Base-by-base conservation (phyloP, 1,140 invertebrate species). In the Trachymyrmex cornetzi region DNA sequence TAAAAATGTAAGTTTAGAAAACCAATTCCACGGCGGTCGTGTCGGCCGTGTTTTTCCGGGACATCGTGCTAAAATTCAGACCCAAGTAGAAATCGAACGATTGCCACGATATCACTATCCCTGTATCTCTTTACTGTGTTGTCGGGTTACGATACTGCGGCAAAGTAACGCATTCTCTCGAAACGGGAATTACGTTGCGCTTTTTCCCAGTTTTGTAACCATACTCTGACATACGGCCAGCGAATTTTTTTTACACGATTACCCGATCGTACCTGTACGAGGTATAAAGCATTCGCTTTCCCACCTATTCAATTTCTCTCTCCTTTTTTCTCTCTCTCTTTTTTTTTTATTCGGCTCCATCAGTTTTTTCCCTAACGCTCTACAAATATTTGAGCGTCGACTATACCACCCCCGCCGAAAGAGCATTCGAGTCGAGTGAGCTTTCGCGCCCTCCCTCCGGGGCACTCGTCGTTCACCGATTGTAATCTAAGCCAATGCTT, bases 351-450 rank as follows among this genome's bases (percentile, higher is more conserved):
- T 87, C 53, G 19, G 44, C 55, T 55, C 82, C 77, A 88, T 90
- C 89, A 89, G 87, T 86, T 91, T 91, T 91, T 91, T 82, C 87
- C 79, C 90, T 91, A 90, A 91, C 90, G 84, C 89, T 91, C 79
- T 87, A 88, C 90, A 91, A 91, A 91, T 91, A 91, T 91, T 91
- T 91, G 90, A 91, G 63, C 87, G 75, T 44, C 84, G 75, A 86
- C 89, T 89, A 82, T 74, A 89, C 84, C 77, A 48, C 48, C 14
- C 63, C 74, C 75, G 72, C 53, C 30, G 82, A 91, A 91, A 91
- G 90, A 90, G 90, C 90, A 91, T 90, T 91, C 89, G 89, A 91
- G 90, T 91, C 87, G 90, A 91, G 89, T 91, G 90, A 91, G 89
- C 89, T 91, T 91, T 91, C 85, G 89, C 90, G 77, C 86, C 85